Conservation (phyloP, 2,113 vertebrate genomes). For the Catharus fuscescens region DNA sequence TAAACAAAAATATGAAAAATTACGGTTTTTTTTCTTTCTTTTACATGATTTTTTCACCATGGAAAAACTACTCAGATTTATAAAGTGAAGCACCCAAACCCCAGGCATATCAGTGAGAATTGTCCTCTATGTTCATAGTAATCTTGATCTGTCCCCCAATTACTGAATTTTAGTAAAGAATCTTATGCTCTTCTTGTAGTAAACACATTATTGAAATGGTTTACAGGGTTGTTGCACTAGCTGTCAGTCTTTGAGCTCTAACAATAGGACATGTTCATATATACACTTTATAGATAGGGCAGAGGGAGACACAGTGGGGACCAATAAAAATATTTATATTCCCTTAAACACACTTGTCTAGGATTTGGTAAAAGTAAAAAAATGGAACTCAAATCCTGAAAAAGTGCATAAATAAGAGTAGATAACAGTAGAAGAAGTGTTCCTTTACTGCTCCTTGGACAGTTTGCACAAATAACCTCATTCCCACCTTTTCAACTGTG, state of each 20-base stretch:
- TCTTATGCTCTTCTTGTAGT: neutral
- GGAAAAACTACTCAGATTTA: neutral
- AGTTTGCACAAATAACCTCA: neutral
- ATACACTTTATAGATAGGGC: neutral
- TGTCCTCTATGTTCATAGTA: neutral
- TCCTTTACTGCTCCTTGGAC: neutral
- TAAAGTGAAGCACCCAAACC: neutral
- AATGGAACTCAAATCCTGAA: neutral
- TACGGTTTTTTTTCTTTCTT: neutral
- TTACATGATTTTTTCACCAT: neutral
- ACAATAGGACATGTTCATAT: neutral
- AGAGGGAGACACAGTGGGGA: neutral
- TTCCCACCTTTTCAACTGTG: neutral
- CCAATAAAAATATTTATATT: neutral
- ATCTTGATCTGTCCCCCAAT: neutral
- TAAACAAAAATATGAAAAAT: neutral
- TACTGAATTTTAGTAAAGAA: neutral
- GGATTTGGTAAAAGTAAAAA: neutral
- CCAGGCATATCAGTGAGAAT: neutral
- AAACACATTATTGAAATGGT: neutral
- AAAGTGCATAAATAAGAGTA: neutral
- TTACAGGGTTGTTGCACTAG: neutral
- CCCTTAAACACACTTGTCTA: neutral
- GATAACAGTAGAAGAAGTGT: neutral
- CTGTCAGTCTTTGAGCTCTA: neutral